These are phyloP conservation scores for Mormyrus lacerda DNA, from an alignment of 2,113 vertebrate species.

Conservation along the genomic window DNA sequence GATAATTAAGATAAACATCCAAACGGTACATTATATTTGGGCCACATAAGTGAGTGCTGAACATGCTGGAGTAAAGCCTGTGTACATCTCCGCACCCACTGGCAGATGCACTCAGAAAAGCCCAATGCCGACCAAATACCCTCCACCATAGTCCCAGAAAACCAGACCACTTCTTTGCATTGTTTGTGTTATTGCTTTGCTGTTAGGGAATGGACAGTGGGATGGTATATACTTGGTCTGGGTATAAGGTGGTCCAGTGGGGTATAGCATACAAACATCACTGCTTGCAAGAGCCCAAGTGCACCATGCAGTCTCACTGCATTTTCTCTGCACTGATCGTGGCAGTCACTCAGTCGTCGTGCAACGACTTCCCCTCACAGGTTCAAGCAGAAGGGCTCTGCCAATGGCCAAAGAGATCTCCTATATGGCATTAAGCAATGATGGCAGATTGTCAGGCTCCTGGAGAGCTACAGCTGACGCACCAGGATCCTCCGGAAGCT, in stretches of 20 bases:
- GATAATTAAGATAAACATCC: slow-evolving; percentile 1
- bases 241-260: too few species aligned
- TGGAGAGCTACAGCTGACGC: background rate
- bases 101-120: background rate
- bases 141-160: background rate
- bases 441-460: background rate
- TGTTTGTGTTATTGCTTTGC: background rate
- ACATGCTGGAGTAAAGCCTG: background rate
- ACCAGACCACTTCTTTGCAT: background rate
- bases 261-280: background rate
- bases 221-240: too few species aligned
- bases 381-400: background rate
- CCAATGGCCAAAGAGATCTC: background rate
- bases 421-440: too few species aligned
- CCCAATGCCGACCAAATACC: background rate
- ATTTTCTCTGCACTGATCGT: background rate
- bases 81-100: background rate
- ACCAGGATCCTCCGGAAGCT: background rate
- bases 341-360: background rate
- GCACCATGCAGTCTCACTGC: background rate
- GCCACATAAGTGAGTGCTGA: background rate
- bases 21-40: slow-evolving; percentile 1
- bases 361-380: background rate
- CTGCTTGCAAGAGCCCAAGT: background rate
- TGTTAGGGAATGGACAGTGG: too few species aligned